Evolutionary conservation across 92 coral and sea anemone species (phyloP).

Genomic region (Micromussa lordhowensis): DNA sequence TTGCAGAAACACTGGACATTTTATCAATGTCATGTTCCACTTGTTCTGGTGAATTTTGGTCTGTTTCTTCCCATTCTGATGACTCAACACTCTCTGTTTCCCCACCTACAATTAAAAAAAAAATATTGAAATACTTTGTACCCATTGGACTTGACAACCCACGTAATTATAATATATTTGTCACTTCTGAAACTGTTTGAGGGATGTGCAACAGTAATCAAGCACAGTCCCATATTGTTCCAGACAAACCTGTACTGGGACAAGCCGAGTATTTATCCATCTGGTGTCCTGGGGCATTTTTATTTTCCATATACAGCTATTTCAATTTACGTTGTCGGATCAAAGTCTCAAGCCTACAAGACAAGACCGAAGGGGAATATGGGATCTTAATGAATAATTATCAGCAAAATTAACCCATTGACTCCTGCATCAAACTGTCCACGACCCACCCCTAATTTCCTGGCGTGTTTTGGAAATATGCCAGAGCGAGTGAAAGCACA

Average conservation of each 20-base stretch:
- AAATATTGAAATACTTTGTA: too few species aligned
- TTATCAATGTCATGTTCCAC: slow-evolving; percentile 48
- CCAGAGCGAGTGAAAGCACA: too few species aligned
- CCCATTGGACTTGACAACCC: background rate
- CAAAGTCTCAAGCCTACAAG: too few species aligned
- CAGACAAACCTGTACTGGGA: too few species aligned
- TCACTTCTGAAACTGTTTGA: slow-evolving; percentile 24
- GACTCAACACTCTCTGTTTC: slow-evolving; percentile 41
- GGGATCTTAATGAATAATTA: too few species aligned
- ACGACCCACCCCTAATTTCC: too few species aligned
- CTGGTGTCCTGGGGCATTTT: slow-evolving; percentile 24
- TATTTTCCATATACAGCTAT: slow-evolving; percentile 16
- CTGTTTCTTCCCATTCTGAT: slow-evolving; percentile 34
- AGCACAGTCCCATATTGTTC: slow-evolving; percentile 18
- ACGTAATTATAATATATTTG: slow-evolving; percentile 5
- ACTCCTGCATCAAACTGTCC: too few species aligned
- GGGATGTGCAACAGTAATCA: slow-evolving; percentile 30
- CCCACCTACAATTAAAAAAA: slow-evolving; percentile 25
- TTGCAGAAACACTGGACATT: slow-evolving; percentile 27
- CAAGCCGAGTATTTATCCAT: slow-evolving; percentile 38
- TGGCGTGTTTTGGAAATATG: too few species aligned
- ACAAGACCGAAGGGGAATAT: too few species aligned
- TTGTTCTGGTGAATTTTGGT: slow-evolving; percentile 4
- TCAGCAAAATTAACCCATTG: too few species aligned
- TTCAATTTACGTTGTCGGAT: too few species aligned